phyloP scores from a whole-genome alignment of 2,888 invertebrate genomes.

The Slavum lentiscoides region DNA sequence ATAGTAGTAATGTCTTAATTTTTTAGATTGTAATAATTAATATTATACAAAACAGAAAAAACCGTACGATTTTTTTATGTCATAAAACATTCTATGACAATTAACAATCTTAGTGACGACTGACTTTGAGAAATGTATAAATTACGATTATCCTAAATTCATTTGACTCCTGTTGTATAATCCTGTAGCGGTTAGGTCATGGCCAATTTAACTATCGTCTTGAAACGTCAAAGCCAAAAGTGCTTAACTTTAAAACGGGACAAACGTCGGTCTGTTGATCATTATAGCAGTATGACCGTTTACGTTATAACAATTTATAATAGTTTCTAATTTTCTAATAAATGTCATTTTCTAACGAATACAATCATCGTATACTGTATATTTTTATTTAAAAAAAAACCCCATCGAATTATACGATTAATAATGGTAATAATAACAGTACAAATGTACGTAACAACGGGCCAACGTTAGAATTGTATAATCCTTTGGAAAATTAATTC shows the following conservation, averaged over 20 bases:
- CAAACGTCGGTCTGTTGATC: neutral
- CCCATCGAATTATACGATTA: neutral
- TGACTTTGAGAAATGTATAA: neutral
- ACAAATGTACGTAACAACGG: neutral
- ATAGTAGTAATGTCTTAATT: too few relatives aligned
- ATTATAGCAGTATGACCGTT: too few relatives aligned
- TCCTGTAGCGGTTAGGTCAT: neutral
- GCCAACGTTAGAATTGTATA: neutral
- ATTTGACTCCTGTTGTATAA: neutral
- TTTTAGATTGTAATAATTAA: too few relatives aligned
- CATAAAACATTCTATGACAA: neutral
- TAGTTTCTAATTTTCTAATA: neutral
- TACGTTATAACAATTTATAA: neutral
- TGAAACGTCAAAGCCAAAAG: neutral
- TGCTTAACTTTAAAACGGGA: slow-evolving; percentile 7
- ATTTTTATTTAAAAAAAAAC: neutral
- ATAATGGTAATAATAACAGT: too few relatives aligned
- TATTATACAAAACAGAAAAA: too few relatives aligned
- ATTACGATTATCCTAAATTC: slow-evolving; percentile 1
- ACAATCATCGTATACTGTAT: too few relatives aligned
- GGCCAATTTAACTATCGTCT: slow-evolving; percentile 27
- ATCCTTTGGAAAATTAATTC: slow-evolving; percentile 17
- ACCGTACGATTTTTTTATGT: too few relatives aligned
- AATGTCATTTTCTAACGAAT: neutral
- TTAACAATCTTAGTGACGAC: neutral